Conservation (phyloP, 2,797 vertebrate species). For the Falco peregrinus region DNA sequence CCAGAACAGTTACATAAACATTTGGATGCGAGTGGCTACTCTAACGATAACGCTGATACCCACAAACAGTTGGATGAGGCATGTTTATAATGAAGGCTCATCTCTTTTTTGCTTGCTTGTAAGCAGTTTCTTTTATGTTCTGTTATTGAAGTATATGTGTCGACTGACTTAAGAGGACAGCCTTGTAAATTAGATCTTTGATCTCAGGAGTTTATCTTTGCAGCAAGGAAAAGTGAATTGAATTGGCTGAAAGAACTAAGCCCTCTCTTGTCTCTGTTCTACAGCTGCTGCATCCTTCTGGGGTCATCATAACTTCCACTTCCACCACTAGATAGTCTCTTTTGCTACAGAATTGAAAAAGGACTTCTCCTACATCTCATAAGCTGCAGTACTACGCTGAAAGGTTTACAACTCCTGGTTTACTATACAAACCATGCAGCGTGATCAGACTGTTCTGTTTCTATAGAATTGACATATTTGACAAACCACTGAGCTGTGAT, state of each 20-base stretch:
- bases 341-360: not conserved
- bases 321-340: not conserved
- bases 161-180: conserved; percentile 50
- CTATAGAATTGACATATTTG: not conserved
- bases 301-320: not conserved
- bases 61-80: not conserved
- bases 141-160: conserved; percentile 46
- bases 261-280: conserved; percentile 42
- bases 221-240: conserved; percentile 58
- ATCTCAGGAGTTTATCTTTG: conserved; percentile 65
- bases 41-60: not conserved
- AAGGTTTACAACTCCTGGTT: conserved; percentile 25
- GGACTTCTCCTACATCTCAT: not conserved
- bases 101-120: conserved; percentile 27
- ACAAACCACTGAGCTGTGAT: not conserved
- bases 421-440: not conserved
- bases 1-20: not conserved
- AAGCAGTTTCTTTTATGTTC: conserved; percentile 52
- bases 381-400: not conserved
- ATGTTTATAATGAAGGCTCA: conserved; percentile 24
- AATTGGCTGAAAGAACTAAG: conserved; percentile 55
- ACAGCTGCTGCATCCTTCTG: conserved; percentile 50
- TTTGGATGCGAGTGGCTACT: not conserved
- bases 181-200: conserved; percentile 65
- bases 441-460: not conserved